Conservation (phyloP, 2,113 vertebrate genomes). For the Cranoglanis bouderius region DNA sequence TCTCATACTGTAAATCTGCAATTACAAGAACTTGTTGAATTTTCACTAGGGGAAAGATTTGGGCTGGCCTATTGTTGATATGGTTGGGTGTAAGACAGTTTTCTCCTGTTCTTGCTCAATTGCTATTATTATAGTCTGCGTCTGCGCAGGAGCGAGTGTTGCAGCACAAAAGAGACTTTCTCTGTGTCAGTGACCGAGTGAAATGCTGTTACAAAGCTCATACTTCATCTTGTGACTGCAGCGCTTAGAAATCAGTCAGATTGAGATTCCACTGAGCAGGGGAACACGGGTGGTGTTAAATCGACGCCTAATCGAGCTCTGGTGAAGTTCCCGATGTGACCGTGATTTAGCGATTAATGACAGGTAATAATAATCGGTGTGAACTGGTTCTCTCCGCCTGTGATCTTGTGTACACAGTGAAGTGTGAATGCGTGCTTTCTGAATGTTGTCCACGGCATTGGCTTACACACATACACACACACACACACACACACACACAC, state of each 20-base stretch:
- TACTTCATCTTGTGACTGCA: slow-evolving; percentile 66
- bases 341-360: not conserved
- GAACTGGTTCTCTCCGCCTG: not conserved
- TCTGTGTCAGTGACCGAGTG: not conserved
- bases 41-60: not conserved
- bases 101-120: not conserved
- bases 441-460: not conserved
- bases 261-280: not conserved
- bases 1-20: not conserved
- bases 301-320: not conserved
- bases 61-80: not conserved
- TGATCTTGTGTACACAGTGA: slow-evolving; percentile 29
- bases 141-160: not conserved
- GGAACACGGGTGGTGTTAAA: not conserved
- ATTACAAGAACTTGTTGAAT: not conserved
- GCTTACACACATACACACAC: slow-evolving; percentile 10
- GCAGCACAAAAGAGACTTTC: not conserved
- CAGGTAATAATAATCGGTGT: not conserved
- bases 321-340: not conserved
- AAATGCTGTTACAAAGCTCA: slow-evolving; percentile 24
- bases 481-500: too few relatives aligned
- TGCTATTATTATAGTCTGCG: not conserved
- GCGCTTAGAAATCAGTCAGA: not conserved
- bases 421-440: slow-evolving; percentile 26
- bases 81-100: not conserved